These are phyloP conservation scores for Crenichthys baileyi DNA, from an alignment of 2,797 vertebrate species.

Conservation along the genomic window DNA sequence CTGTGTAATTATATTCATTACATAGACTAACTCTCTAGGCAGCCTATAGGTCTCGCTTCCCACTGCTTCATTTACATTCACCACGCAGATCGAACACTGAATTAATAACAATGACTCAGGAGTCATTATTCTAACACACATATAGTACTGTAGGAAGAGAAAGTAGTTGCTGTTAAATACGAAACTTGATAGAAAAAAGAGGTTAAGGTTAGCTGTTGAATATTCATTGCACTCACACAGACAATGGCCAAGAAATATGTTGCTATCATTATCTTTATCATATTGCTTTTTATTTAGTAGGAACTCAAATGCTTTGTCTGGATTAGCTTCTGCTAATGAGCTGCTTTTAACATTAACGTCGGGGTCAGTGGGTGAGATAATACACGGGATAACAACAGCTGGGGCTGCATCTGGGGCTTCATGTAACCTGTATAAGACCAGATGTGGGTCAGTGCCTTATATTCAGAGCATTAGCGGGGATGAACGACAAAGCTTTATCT, in stretches of 20 bases:
- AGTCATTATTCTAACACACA: slow-evolving; percentile 62
- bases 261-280: slow-evolving; percentile 4
- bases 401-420: slow-evolving; percentile 72
- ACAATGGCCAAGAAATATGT: slow-evolving; percentile 1
- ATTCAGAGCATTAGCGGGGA: slow-evolving; percentile 59
- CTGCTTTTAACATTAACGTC: slow-evolving; percentile 55
- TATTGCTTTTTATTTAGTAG: slow-evolving; percentile 10
- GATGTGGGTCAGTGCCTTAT: slow-evolving; percentile 74
- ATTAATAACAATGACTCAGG: slow-evolving; percentile 65
- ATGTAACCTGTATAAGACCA: slow-evolving; percentile 64
- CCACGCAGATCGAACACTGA: slow-evolving; percentile 46
- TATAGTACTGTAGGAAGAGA: slow-evolving; percentile 43
- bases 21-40: slow-evolving; percentile 47
- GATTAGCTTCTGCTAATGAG: slow-evolving; percentile 33
- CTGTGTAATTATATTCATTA: slow-evolving; percentile 57
- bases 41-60: slow-evolving; percentile 50
- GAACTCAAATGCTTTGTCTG: slow-evolving; percentile 16
- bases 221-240: slow-evolving; percentile 48
- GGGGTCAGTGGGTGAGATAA: slow-evolving; percentile 68
- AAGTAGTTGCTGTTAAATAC: slow-evolving; percentile 34
- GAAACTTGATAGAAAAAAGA: slow-evolving; percentile 39
- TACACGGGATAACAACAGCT: slow-evolving; percentile 67
- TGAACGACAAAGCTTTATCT: slow-evolving; percentile 61
- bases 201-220: slow-evolving; percentile 40
- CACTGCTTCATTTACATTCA: slow-evolving; percentile 68